phyloP scores from a whole-genome alignment of 2,888 invertebrate species.

The Orchestes rusci region DNA sequence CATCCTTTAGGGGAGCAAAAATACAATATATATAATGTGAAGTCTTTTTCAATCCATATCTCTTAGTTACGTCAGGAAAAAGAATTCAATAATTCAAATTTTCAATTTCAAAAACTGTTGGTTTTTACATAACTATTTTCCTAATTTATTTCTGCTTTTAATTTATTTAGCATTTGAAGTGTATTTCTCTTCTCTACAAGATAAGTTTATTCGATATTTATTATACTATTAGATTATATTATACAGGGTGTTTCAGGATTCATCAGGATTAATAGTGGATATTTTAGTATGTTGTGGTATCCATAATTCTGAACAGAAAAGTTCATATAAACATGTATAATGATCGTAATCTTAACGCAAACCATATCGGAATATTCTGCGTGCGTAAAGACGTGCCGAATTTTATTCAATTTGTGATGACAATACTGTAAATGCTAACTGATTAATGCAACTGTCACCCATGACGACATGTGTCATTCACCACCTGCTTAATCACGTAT shows the following conservation, averaged over 20 bases:
- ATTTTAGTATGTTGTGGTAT: background rate
- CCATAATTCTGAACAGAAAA: background rate
- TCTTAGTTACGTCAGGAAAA: no score
- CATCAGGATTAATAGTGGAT: background rate
- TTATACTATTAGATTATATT: no score
- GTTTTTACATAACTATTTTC: no score
- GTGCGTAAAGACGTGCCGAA: background rate
- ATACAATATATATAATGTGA: no score
- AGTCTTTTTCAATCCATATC: no score
- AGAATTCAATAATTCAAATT: no score
- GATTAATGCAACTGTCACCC: background rate
- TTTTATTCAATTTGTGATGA: background rate
- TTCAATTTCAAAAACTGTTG: no score
- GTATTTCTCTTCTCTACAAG: no score
- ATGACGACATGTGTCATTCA: background rate
- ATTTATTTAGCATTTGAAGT: background rate
- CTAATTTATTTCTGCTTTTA: no score
- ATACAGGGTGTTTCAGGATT: background rate
- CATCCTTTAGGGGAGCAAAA: no score
- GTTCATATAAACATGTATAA: background rate
- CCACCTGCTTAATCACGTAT: background rate
- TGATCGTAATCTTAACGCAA: background rate
- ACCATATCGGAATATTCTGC: background rate
- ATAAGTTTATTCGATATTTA: no score
- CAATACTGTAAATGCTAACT: constrained; percentile 1